phyloP scores from a whole-genome alignment of 2,888 invertebrate species.

The Stomorhina lunata region DNA sequence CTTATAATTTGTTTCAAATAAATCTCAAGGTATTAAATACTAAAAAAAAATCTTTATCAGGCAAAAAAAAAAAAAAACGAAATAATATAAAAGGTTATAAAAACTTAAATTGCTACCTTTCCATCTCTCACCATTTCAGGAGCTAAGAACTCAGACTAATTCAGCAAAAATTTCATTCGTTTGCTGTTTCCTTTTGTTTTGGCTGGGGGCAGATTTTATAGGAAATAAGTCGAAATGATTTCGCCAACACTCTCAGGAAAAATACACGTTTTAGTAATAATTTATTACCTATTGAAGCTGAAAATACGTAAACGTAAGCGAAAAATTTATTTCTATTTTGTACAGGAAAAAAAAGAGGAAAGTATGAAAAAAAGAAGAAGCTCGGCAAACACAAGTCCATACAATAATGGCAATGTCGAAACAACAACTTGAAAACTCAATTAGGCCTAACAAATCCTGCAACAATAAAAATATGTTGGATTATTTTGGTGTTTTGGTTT shows the following conservation, averaged over 20 bases:
- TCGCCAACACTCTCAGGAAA: neutral
- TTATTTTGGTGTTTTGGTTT: conserved; percentile 8
- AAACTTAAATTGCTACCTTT: neutral
- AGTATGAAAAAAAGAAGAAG: neutral
- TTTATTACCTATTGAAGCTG: conserved; percentile 64
- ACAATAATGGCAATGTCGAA: conserved; percentile 10
- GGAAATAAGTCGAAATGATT: neutral
- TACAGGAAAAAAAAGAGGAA: neutral
- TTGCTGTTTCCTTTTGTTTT: neutral
- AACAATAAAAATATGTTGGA: conserved; percentile 30
- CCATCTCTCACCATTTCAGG: neutral
- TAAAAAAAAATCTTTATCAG: conserved; percentile 44
- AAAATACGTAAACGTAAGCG: conserved; percentile 64
- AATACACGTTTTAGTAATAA: conserved; percentile 57
- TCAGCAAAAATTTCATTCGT: too few relatives aligned
- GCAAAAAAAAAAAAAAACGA: neutral
- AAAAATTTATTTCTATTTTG: conserved; percentile 34
- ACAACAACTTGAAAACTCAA: conserved; percentile 65
- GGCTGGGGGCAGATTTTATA: neutral
- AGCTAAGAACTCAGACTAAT: neutral
- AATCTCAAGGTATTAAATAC: conserved; percentile 58
- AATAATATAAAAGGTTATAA: neutral
- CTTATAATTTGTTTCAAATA: conserved; percentile 63
- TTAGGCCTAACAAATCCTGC: conserved; percentile 60
- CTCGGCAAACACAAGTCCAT: neutral